These are phyloP conservation scores for Rhamphomyia laevipes DNA, from an alignment of 2,888 invertebrate species.

Conservation along the genomic window DNA sequence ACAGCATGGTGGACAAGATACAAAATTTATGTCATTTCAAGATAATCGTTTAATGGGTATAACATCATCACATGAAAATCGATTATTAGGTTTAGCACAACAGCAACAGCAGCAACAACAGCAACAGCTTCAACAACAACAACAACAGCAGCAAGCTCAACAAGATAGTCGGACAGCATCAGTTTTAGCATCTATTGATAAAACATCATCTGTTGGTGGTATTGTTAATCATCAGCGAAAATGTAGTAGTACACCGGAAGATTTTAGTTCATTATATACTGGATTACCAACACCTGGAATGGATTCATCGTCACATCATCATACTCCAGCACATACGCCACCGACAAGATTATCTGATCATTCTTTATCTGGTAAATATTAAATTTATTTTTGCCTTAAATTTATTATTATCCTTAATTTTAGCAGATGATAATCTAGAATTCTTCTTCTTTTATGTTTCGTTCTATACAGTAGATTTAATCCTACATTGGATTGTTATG, in stretches of 20 bases:
- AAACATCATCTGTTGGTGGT: conserved; percentile 36
- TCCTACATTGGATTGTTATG: too few relatives aligned
- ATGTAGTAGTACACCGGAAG: conserved; percentile 79
- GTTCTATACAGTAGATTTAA: too few relatives aligned
- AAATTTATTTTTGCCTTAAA: too few relatives aligned
- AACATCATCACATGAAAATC: conserved; percentile 34
- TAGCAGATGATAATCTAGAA: too few relatives aligned
- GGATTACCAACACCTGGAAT: conserved; percentile 41
- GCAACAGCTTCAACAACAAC: conserved; percentile 31
- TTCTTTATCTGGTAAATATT: conserved; percentile 48
- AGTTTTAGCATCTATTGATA: conserved; percentile 35
- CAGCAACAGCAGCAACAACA: conserved; percentile 17
- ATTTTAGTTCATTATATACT: conserved; percentile 77
- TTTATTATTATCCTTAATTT: too few relatives aligned
- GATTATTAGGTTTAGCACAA: conserved; percentile 36
- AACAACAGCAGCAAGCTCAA: conserved; percentile 27
- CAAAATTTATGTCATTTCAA: conserved; percentile 40
- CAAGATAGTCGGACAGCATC: conserved; percentile 44
- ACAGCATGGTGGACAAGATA: conserved; percentile 39
- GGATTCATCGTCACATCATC: conserved; percentile 44
- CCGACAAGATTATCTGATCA: conserved; percentile 46
- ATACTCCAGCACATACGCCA: conserved; percentile 60
- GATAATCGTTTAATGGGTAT: conserved; percentile 39
- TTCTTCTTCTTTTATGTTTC: too few relatives aligned
- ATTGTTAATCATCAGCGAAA: conserved; percentile 42